A percentile compares a stretch with the other conserved stretches of the same genome.
These are phyloP conservation scores for Latheticus oryzae DNA, from an alignment of 2,888 invertebrate species.

Conservation along the genomic window DNA sequence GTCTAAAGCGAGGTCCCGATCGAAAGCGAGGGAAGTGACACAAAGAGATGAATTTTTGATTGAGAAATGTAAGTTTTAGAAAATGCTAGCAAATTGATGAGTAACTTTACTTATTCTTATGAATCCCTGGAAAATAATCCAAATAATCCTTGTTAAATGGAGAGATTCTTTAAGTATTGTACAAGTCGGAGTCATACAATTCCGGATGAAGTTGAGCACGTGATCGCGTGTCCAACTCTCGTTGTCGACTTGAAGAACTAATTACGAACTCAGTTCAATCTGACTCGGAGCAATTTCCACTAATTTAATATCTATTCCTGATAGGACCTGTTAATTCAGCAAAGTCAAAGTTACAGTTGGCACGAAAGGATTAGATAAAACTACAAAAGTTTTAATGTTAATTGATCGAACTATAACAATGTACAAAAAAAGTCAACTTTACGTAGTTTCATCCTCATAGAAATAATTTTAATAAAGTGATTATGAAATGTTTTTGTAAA, in stretches of 20 bases:
- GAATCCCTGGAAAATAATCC: slow-evolving; percentile 1
- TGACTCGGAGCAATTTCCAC: slow-evolving; percentile 58
- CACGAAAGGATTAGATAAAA: slow-evolving; percentile 9
- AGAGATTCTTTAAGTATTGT: slow-evolving; percentile 33
- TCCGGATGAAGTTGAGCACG: slow-evolving; percentile 55
- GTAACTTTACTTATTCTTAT: no score
- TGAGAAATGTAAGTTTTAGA: no score
- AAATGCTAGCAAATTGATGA: no score
- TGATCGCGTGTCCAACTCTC: slow-evolving; percentile 61
- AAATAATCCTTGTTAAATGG: slow-evolving; percentile 6
- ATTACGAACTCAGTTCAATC: slow-evolving; percentile 58
- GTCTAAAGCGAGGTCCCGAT: slow-evolving; percentile 27
- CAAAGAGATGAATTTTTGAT: no score
- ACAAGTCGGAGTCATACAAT: slow-evolving; percentile 51
- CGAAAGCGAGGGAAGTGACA: slow-evolving; percentile 12
- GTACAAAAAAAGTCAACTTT: no score
- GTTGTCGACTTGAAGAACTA: slow-evolving; percentile 61
- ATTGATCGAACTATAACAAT: no score
- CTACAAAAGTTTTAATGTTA: no score
- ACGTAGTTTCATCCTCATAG: no score
- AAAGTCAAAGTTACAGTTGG: neutral
- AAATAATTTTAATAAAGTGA: no score
- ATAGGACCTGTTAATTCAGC: slow-evolving; percentile 51
- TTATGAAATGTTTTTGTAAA: no score
- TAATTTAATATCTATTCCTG: slow-evolving; percentile 60